Percentiles rank a stretch among this genome's conserved stretches.
These are phyloP conservation scores for Myrmecobius fasciatus DNA, from an alignment of 2,113 vertebrate genomes.

Conservation along the genomic window DNA sequence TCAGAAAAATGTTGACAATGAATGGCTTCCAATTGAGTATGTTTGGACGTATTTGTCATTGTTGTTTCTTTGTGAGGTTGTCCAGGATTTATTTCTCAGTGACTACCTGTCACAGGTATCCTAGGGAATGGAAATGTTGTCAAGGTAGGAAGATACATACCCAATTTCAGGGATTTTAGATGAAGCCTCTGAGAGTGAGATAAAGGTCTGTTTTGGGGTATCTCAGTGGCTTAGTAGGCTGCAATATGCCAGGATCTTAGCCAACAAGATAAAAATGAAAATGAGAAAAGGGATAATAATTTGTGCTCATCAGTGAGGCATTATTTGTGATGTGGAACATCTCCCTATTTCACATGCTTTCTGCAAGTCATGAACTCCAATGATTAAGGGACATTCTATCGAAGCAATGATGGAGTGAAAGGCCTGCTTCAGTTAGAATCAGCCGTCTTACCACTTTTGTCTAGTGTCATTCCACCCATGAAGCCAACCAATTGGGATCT, in stretches of 20 bases:
- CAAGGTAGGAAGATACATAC: background rate
- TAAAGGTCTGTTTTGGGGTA: background rate
- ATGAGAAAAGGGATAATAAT: background rate
- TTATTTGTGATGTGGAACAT: background rate
- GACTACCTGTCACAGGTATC: background rate
- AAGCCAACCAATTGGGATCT: background rate
- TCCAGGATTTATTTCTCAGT: background rate
- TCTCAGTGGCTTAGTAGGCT: background rate
- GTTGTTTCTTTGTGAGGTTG: background rate
- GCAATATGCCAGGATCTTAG: background rate
- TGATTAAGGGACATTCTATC: background rate
- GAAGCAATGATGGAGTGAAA: background rate
- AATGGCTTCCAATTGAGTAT: background rate
- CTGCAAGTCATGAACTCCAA: background rate
- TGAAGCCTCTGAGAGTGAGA: background rate
- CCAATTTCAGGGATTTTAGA: background rate
- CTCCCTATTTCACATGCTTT: background rate
- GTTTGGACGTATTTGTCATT: background rate
- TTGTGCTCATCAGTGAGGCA: background rate
- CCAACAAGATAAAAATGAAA: background rate
- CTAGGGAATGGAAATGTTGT: background rate
- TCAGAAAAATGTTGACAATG: background rate
- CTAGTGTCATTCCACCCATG: background rate
- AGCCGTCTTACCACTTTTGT: background rate
- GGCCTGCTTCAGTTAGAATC: too few relatives aligned